A percentile compares a stretch with the other conserved stretches of the same genome.
Conservation (phyloP, 1,140 invertebrate genomes). For the Scaptodrosophila lebanonensis region DNA sequence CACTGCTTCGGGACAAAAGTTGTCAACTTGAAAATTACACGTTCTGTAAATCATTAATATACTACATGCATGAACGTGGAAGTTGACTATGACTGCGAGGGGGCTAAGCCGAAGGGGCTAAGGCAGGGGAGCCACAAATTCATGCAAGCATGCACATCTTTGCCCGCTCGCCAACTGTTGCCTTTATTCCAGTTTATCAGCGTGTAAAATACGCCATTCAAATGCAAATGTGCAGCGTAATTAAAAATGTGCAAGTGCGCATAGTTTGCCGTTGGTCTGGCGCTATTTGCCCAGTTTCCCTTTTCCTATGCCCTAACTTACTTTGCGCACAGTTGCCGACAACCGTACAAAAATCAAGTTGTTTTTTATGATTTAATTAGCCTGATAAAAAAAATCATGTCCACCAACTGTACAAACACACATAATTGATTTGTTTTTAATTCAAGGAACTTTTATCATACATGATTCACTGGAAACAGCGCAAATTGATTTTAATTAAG, state of each 20-base stretch:
- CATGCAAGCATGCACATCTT: conserved; percentile 31
- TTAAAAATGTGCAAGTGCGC: conserved; percentile 63
- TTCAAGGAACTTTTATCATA: too few relatives aligned
- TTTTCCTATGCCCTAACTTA: not conserved
- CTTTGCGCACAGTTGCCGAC: too few relatives aligned
- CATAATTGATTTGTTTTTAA: too few relatives aligned
- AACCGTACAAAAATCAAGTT: too few relatives aligned
- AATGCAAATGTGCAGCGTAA: conserved; percentile 73
- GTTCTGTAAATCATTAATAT: conserved; percentile 52
- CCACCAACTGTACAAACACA: too few relatives aligned
- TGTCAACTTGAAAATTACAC: conserved; percentile 75
- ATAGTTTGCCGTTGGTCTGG: too few relatives aligned
- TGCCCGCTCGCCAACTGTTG: conserved; percentile 48
- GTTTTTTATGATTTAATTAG: too few relatives aligned
- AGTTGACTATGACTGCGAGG: not conserved
- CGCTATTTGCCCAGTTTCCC: too few relatives aligned
- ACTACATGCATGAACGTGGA: conserved; percentile 15
- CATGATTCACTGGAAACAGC: too few relatives aligned
- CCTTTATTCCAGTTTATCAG: conserved; percentile 67
- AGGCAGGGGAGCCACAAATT: conserved; percentile 1
- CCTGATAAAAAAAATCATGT: too few relatives aligned
- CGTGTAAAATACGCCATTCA: conserved; percentile 73
- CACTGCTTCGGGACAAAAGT: conserved; percentile 68
- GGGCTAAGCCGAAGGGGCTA: conserved; percentile 1
- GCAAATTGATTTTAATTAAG: too few relatives aligned